Evolutionary conservation across 1,140 invertebrate genomes (phyloP), one percentile per base, ranked within the genome.

Genomic region (Sycobia sp.): DNA sequence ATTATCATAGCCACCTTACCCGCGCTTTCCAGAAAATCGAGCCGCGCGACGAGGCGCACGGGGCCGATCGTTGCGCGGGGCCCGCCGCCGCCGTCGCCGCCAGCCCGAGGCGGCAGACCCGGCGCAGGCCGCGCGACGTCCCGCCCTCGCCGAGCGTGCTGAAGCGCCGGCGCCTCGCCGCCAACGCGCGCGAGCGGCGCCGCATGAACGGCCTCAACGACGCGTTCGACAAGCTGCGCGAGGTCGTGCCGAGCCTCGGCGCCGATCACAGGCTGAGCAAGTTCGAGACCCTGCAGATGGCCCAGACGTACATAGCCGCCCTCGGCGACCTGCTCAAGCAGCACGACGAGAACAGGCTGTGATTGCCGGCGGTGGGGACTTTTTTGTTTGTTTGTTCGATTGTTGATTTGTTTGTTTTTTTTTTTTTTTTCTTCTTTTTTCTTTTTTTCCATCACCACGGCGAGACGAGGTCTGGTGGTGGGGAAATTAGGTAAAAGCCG

Each of bases 221-320:
- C 47, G 91, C 92, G 0, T 94, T 93, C 74, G 91, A 94, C 73
- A 83, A 86, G 68, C 73, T 94, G 8, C 83, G 92, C 16, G 87
- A 90, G 69, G 91, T 94, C n/a, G 88, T 95, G 16, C 92, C 92
- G 0, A 87, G 85, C 51, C 80, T 91, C 14, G 89, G 89, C 2
- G 86, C 88, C 25, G 90, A 94, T 69, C 86, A 91, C 66, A 91
- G 92, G 73, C 80, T 94, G 4, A 93, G 91, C 68, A 95, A 95
- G 77, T 94, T 90, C 73, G 92, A 95, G 75, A 94, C 92, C 0
- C 78, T 95, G 11, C 91, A 94, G 83, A 93, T 94, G 91, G 92
- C 92, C 0, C 92, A 94, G 71, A 91, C 87, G 13, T 94, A 94
- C 73, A 94, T 94, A 46, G 76, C 85, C 0, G 90, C 90, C 0